Conservation (phyloP, 2,113 vertebrate genomes). For the Condylura cristata region DNA sequence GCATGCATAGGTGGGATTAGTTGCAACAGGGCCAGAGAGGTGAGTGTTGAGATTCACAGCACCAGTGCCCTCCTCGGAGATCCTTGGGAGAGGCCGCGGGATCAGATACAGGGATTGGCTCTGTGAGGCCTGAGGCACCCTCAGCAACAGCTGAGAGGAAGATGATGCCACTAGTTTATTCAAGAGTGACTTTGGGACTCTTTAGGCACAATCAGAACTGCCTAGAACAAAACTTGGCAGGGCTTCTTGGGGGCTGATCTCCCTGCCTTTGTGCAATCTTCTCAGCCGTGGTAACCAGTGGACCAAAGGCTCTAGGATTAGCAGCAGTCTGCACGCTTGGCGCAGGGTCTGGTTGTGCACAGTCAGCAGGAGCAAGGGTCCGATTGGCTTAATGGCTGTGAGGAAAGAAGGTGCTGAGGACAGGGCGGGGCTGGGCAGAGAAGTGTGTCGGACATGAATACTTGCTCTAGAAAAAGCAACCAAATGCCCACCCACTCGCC, state of each 20-base stretch:
- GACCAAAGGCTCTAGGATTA: background rate
- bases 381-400: background rate
- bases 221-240: background rate
- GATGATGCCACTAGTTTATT: background rate
- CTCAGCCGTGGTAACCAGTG: constrained; percentile 20
- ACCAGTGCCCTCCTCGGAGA: background rate
- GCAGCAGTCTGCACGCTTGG: background rate
- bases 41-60: background rate
- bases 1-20: background rate
- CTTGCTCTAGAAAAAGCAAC: background rate
- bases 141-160: background rate
- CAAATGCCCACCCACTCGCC: no score
- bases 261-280: background rate
- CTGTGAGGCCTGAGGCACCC: background rate
- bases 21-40: background rate
- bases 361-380: background rate
- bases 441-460: background rate
- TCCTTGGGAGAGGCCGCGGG: background rate
- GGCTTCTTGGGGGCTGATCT: background rate
- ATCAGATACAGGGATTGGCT: background rate
- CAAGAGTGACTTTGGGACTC: background rate
- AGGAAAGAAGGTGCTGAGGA: background rate
- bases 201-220: background rate
- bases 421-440: background rate
- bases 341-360: background rate